Conservation (phyloP, 1,140 invertebrate species). For the Drosophila obscura region DNA sequence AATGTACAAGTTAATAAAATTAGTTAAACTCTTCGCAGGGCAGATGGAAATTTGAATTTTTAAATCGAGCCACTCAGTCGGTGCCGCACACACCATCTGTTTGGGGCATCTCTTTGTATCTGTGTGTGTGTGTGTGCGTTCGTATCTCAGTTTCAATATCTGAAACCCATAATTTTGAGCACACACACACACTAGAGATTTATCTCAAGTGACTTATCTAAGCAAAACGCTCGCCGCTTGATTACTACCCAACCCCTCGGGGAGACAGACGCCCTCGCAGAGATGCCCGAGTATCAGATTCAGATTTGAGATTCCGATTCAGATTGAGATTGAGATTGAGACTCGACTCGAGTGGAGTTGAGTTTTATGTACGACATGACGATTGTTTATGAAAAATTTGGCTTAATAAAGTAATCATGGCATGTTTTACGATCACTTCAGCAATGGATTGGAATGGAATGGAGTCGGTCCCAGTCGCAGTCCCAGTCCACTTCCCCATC, state of each 20-base stretch:
- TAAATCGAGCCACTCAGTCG: slow-evolving; percentile 8
- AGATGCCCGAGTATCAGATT: slow-evolving; percentile 63
- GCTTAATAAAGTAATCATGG: slow-evolving; percentile 82
- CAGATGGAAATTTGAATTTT: slow-evolving; percentile 55
- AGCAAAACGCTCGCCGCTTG: slow-evolving; percentile 68
- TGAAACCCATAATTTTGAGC: slow-evolving; percentile 69
- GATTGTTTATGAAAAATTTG: slow-evolving; percentile 81
- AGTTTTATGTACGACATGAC: slow-evolving; percentile 74
- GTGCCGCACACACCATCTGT: too few species aligned
- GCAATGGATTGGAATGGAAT: neutral
- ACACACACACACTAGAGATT: slow-evolving; percentile 47
- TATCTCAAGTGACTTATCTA: slow-evolving; percentile 75
- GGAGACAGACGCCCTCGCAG: slow-evolving; percentile 51
- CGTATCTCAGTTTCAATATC: slow-evolving; percentile 67
- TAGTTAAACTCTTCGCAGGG: slow-evolving; percentile 61
- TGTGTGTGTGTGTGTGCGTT: slow-evolving; percentile 21
- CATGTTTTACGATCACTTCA: slow-evolving; percentile 74
- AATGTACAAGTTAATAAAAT: slow-evolving; percentile 74
- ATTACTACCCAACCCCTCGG: slow-evolving; percentile 45
- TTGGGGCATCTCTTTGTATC: neutral
- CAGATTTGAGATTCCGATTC: slow-evolving; percentile 14
- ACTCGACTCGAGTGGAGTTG: slow-evolving; percentile 40
- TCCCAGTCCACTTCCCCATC: neutral
- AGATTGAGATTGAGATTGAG: neutral
- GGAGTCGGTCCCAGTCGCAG: neutral